Evolutionary conservation across 2,888 invertebrate genomes (phyloP), one percentile per base, ranked within the genome.

Genomic region (Agrotis segetum): DNA sequence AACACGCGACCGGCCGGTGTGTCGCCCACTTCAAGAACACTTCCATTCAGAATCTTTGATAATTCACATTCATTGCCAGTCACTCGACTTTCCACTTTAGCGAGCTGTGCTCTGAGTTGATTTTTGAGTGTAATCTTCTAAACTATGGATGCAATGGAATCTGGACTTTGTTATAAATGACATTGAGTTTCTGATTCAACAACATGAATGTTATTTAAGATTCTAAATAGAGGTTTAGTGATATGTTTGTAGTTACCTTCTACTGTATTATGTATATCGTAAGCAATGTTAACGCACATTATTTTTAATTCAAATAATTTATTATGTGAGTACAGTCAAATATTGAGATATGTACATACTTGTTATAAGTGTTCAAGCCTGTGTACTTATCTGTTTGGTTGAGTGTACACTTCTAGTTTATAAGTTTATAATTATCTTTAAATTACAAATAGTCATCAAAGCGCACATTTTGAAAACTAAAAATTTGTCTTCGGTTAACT

Each of bases 41-140:
- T 40, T 53, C 7, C 24, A 53, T 53, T 65, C 74, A 66, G 21
- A 75, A 67, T 67, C 55, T 74, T 56, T 50, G 13, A 46, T 66
- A 14, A 46, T 44, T 7, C 13, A 24, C 29, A 61, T 40, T 19
- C 3, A 24, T 52, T 34, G 40, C 40, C 44, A n/a, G 21, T 19
- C 50, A 21, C n/a, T 60, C 72, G n/a, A 69, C 21, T 46, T n/a
- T 69, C 34, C 16, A 19, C n/a, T n/a, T 17, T 47, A 47, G 21
- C 21, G 9, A 6, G 21, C 14, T 46, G 13, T 24, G 17, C 21
- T 13, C 7, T 16, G 11, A 55, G 46, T 68, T 46, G 52, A 34
- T 53, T 68, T 34, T 34, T 69, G 46, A 69, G 46, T 47, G n/a
- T 1, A 40, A 9, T 9, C 21, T n/a, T 40, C 40, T 24, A 3